These are phyloP conservation scores for Pionites leucogaster DNA, from an alignment of 2,113 vertebrate species.

Conservation along the genomic window DNA sequence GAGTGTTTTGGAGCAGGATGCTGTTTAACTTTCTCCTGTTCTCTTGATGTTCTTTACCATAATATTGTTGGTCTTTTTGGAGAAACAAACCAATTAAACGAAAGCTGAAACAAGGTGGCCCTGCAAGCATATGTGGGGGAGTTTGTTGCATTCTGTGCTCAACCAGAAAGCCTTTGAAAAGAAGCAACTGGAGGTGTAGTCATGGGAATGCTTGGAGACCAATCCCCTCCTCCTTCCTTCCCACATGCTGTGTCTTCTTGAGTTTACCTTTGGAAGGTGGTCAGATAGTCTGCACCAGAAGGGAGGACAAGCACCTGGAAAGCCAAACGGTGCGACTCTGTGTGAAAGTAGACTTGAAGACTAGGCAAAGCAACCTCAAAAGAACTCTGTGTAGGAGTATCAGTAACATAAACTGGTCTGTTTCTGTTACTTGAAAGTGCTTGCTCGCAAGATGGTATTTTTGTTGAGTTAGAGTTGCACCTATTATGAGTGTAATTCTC, in stretches of 20 bases:
- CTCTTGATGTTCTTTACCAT: background rate
- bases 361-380: background rate
- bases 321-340: background rate
- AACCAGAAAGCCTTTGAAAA: background rate
- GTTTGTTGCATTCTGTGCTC: background rate
- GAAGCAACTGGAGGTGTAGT: background rate
- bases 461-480: background rate
- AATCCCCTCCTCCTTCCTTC: background rate
- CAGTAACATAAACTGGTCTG: background rate
- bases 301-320: background rate
- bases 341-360: background rate
- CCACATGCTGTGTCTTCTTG: background rate
- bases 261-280: background rate
- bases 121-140: background rate
- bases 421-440: background rate
- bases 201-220: background rate
- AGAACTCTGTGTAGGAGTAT: background rate
- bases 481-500: background rate
- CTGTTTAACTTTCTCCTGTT: conserved; percentile 3
- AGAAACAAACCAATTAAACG: background rate
- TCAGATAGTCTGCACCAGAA: background rate
- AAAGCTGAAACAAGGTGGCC: background rate
- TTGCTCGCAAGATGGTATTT: background rate
- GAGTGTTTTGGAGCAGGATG: conserved; percentile 5
- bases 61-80: background rate